Conservation (phyloP, 2,113 vertebrate genomes). For the Pelodiscus sinensis region DNA sequence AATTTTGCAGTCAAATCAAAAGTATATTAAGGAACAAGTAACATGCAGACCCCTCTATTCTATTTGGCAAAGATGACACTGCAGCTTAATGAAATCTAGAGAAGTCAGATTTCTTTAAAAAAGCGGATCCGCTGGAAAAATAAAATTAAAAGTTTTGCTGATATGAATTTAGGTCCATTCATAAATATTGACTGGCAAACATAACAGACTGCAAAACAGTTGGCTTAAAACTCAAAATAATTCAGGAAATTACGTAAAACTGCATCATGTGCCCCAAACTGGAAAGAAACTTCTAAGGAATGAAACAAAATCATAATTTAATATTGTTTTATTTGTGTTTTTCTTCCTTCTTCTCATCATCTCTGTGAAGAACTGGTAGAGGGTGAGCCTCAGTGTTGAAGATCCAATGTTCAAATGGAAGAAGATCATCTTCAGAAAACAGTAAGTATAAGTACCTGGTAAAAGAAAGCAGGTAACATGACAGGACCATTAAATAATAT, state of each 20-base stretch:
- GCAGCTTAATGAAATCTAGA: slow-evolving; percentile 52
- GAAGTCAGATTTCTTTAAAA: slow-evolving; percentile 35
- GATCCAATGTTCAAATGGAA: slow-evolving; percentile 95
- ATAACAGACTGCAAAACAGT: slow-evolving; percentile 84
- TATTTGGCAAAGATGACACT: slow-evolving; percentile 56
- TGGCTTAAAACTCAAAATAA: slow-evolving; percentile 69
- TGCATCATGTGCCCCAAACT: slow-evolving; percentile 63
- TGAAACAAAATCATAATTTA: slow-evolving; percentile 56
- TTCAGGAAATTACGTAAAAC: slow-evolving; percentile 67
- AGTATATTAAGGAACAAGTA: slow-evolving; percentile 64
- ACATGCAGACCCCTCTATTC: slow-evolving; percentile 66
- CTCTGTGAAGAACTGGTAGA: slow-evolving; percentile 87
- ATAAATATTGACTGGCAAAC: slow-evolving; percentile 64
- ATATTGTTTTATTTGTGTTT: slow-evolving; percentile 71
- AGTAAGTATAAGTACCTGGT: slow-evolving; percentile 93
- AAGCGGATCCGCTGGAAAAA: slow-evolving; percentile 25
- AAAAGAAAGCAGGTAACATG: slow-evolving; percentile 9
- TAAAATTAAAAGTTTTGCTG: slow-evolving; percentile 14
- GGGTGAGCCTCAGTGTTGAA: slow-evolving; percentile 98
- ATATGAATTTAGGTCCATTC: slow-evolving; percentile 32
- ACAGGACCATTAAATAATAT: neutral
- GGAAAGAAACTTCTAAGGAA: slow-evolving; percentile 59
- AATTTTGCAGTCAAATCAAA: slow-evolving; percentile 87
- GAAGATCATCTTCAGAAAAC: slow-evolving; percentile 96
- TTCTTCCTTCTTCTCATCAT: slow-evolving; percentile 69